Evolutionary conservation across 2,888 invertebrate species (phyloP), one percentile per base, ranked within the genome.

Genomic region (Gerris lacustris): DNA sequence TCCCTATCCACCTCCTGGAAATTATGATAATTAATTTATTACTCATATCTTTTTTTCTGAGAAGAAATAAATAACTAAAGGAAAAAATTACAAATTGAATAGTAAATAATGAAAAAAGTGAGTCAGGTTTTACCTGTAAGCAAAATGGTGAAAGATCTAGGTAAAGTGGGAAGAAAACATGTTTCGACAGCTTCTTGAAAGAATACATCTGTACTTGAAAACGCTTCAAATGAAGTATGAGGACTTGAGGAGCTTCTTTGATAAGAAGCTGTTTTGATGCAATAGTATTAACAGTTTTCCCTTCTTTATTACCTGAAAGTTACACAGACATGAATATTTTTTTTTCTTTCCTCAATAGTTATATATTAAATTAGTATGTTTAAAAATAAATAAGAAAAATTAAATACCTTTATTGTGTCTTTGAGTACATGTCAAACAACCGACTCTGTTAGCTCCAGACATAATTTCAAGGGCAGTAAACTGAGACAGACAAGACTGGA

Each of bases 141-240:
- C 95, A 95, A 80, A 93, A 96, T 6, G 96, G 94, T 44, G 95
- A 91, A 72, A 98, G 81, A 79, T 98, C 94, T 69, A 98, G 81
- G 0, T 91, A 78, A 67, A 88, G 84, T 0, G 95, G 93, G 79
- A 97, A 99, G 76, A 88, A 88, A 0, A 98, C 95, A 76, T 89
- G 89, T 73, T 91, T 89, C 9, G 88, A 86, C 76, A 95, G 87
- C 84, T 98, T 98, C 17, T 88, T 86, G 79, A 90, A 91, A 80
- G 87, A 85, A 79, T 85, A 85, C 6, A 86, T 82, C 68, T 88
- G 85, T 78, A 95, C 88, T 82, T 96, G 95, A 83, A 98, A 99
- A 73, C 98, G 83, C 82, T 99, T 99, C 74, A 99, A 82, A 79
- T 99, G 98, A 43, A 99, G 82, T 70, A 97, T 98, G 1, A 99